These are phyloP conservation scores for Dryocosmus kuriphilus DNA, from an alignment of 2,888 invertebrate genomes.

Conservation along the genomic window DNA sequence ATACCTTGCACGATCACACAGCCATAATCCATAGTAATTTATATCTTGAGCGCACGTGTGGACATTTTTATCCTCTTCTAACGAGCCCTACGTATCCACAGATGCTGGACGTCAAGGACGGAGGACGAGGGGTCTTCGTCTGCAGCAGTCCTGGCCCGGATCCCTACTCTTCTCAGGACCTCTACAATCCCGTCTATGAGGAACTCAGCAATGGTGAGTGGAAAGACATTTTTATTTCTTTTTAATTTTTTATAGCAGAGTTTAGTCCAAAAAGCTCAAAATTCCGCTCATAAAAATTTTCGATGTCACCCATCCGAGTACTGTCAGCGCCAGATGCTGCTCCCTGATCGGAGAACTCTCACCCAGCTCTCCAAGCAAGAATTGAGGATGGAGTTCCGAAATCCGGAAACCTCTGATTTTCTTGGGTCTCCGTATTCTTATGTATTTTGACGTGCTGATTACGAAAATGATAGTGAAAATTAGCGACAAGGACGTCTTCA, in stretches of 20 bases:
- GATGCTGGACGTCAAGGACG: constrained; percentile 75
- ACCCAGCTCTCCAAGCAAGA: too few species aligned
- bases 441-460: too few species aligned
- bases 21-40: constrained; percentile 9
- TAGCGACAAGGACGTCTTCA: too few species aligned
- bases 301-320: constrained; percentile 3
- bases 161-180: constrained; percentile 82
- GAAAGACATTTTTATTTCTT: background rate
- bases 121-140: constrained; percentile 72
- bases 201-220: constrained; percentile 86
- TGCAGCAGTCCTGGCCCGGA: constrained; percentile 82
- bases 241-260: background rate
- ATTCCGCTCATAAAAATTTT: too few species aligned
- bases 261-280: too few species aligned
- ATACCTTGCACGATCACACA: constrained; percentile 35
- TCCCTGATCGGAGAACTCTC: background rate
- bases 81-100: constrained; percentile 59
- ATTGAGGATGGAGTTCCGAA: too few species aligned
- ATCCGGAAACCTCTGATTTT: too few species aligned
- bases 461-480: too few species aligned
- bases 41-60: constrained; percentile 33
- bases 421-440: too few species aligned
- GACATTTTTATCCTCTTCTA: constrained; percentile 46
- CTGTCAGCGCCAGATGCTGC: background rate
- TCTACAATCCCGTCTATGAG: constrained; percentile 90